These are phyloP conservation scores for Chelonoidis abingdonii DNA, from an alignment of 2,113 vertebrate genomes.

Conservation along the genomic window DNA sequence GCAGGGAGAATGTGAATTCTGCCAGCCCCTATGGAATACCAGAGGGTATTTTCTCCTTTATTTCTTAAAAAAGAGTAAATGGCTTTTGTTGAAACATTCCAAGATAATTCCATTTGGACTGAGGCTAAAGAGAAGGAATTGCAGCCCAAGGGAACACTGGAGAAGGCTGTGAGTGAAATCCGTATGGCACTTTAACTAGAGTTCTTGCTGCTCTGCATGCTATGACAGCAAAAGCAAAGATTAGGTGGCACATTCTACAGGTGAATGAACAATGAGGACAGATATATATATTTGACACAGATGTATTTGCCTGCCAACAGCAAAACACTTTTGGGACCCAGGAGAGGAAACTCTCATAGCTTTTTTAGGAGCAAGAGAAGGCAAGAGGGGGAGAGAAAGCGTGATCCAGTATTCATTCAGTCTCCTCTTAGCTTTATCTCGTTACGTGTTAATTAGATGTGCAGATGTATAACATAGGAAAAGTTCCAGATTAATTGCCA, in stretches of 20 bases:
- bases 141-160: not conserved
- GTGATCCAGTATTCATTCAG: not conserved
- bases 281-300: not conserved
- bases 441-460: slow-evolving; percentile 16
- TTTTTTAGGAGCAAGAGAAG: not conserved
- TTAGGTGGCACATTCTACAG: not conserved
- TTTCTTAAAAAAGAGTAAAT: not conserved
- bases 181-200: accelerated
- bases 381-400: not conserved
- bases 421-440: slow-evolving; percentile 9
- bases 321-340: not conserved
- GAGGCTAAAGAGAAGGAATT: not conserved
- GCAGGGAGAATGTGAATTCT: no score
- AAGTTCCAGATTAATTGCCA: slow-evolving; percentile 60
- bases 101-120: not conserved
- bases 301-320: not conserved
- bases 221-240: not conserved
- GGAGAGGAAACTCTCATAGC: not conserved
- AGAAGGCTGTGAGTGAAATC: accelerated
- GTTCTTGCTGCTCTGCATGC: not conserved
- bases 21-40: no score
- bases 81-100: not conserved
- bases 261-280: not conserved
- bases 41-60: not conserved
- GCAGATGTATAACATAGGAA: slow-evolving; percentile 40